phyloP scores from a whole-genome alignment of 35 echinoderm and acorn worm genomes.

The Ophiothrix spiculata region DNA sequence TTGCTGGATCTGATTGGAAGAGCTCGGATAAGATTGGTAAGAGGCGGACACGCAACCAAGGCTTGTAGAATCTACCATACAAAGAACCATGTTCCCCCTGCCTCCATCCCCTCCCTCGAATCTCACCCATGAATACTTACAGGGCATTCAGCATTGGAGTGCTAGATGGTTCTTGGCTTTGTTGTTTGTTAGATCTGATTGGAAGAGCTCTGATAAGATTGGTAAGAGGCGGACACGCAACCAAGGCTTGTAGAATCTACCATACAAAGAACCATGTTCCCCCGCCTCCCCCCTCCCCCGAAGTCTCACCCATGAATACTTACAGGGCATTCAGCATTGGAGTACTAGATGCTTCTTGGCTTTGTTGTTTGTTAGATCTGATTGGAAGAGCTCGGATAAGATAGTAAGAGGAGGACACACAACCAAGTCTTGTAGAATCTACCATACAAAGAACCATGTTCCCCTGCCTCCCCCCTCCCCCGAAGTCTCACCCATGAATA shows the following conservation, averaged over 20 bases:
- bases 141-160: slow-evolving; percentile 95
- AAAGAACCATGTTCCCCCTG: too few species aligned
- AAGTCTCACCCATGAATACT: too few species aligned
- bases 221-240: slow-evolving; percentile 93
- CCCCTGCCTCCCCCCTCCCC: too few species aligned
- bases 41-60: slow-evolving; percentile 87
- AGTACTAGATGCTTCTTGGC: slow-evolving; percentile 38
- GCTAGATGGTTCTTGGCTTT: slow-evolving; percentile 29
- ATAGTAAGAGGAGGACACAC: slow-evolving; percentile 93
- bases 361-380: slow-evolving; percentile 53
- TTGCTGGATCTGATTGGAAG: slow-evolving; percentile 64
- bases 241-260: slow-evolving; percentile 87
- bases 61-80: slow-evolving; percentile 91
- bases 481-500: too few species aligned
- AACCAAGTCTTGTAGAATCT: slow-evolving; percentile 92
- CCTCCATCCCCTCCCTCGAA: too few species aligned
- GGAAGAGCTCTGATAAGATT: slow-evolving; percentile 81
- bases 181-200: slow-evolving; percentile 50
- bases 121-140: too few species aligned
- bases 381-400: slow-evolving; percentile 74
- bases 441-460: too few species aligned
- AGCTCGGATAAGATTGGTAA: slow-evolving; percentile 73
- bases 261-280: too few species aligned
- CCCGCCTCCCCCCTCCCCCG: too few species aligned
- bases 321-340: slow-evolving; percentile 97